phyloP scores from a whole-genome alignment of 1,140 invertebrate genomes.

The Anthonomus grandis region DNA sequence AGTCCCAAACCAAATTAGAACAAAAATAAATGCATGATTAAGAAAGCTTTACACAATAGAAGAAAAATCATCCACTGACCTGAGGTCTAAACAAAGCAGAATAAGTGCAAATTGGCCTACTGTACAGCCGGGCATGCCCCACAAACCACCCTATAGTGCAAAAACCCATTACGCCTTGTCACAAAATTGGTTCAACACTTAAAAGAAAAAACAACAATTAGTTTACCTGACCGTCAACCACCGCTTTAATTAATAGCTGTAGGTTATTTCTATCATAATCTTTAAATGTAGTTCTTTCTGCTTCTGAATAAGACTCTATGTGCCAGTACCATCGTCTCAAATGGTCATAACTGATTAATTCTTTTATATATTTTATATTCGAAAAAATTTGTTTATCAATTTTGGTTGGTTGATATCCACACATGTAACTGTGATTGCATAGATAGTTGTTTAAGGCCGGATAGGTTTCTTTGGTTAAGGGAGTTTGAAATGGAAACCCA shows the following conservation, averaged over 20 bases:
- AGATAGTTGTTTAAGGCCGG: slow-evolving; percentile 48
- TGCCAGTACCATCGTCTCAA: slow-evolving; percentile 59
- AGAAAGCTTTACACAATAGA: neutral
- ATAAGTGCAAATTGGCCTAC: slow-evolving; percentile 28
- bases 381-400: slow-evolving; percentile 52
- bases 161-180: slow-evolving; percentile 25
- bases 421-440: slow-evolving; percentile 55
- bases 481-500: slow-evolving; percentile 28
- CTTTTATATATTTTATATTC: slow-evolving; percentile 45
- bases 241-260: neutral
- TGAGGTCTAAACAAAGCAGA: slow-evolving; percentile 34
- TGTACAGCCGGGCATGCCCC: slow-evolving; percentile 33
- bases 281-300: slow-evolving; percentile 46
- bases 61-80: slow-evolving; percentile 41
- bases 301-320: slow-evolving; percentile 56
- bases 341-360: slow-evolving; percentile 47
- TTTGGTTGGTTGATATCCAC: slow-evolving; percentile 54
- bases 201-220: slow-evolving; percentile 23
- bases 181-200: slow-evolving; percentile 24
- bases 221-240: slow-evolving; percentile 35
- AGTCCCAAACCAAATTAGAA: too few relatives aligned
- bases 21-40: too few relatives aligned
- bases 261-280: slow-evolving; percentile 4
- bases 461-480: slow-evolving; percentile 33
- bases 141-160: slow-evolving; percentile 27